Percentiles rank a stretch among this genome's conserved stretches.
phyloP scores from a whole-genome alignment of 2,113 vertebrate species.

The Halcyon senegalensis region DNA sequence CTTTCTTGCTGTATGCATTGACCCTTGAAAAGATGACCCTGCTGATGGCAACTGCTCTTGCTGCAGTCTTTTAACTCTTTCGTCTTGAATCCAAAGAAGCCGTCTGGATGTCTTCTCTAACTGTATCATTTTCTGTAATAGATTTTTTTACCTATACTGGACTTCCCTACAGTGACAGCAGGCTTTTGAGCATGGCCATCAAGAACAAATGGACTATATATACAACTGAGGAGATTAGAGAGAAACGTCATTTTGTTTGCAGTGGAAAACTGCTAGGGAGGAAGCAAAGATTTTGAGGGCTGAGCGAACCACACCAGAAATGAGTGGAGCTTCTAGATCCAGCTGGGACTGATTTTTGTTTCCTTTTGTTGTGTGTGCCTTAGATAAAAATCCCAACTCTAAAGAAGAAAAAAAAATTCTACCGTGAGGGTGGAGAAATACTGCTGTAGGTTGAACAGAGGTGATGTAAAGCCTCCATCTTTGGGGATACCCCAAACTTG shows the following conservation, averaged over 20 bases:
- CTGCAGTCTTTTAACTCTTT: background rate
- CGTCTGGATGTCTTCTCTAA: background rate
- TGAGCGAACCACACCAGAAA: background rate
- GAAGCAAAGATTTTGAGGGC: background rate
- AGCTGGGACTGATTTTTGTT: background rate
- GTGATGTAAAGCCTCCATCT: background rate
- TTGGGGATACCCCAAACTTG: background rate
- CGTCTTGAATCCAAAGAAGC: background rate
- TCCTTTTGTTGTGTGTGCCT: background rate
- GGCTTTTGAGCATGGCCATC: constrained; percentile 17
- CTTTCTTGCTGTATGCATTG: background rate
- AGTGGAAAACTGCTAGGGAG: background rate
- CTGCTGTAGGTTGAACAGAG: background rate
- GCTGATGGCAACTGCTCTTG: background rate
- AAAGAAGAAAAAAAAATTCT: background rate
- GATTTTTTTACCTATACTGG: background rate
- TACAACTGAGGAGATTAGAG: background rate
- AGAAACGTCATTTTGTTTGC: background rate
- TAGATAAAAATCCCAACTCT: background rate
- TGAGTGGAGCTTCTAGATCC: background rate
- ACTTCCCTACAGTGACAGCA: background rate
- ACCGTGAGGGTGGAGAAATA: background rate
- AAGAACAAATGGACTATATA: background rate
- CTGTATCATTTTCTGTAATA: background rate
- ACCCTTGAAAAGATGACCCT: background rate